Conservation (phyloP, 2,888 invertebrate species). For the Acanthacorydalis orientalis region DNA sequence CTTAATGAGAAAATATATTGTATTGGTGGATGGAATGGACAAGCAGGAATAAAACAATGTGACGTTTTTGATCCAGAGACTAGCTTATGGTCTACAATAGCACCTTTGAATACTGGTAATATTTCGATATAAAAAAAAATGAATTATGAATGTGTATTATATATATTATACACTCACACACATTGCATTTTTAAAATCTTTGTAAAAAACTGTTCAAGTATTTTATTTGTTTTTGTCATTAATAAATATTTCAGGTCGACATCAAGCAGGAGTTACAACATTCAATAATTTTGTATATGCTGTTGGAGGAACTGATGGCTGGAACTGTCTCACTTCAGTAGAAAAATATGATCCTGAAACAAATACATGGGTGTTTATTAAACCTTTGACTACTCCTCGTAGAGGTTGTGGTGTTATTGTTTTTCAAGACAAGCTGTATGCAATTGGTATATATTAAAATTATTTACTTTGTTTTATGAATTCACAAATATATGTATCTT, state of each 20-base stretch:
- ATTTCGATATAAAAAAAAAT: slow-evolving; percentile 1
- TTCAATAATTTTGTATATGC: slow-evolving; percentile 56
- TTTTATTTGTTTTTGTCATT: neutral
- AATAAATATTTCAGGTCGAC: slow-evolving; percentile 36
- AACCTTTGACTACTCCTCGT: slow-evolving; percentile 49
- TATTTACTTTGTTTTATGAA: neutral
- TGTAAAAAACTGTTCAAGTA: neutral
- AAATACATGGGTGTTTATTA: slow-evolving; percentile 38
- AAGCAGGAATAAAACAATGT: slow-evolving; percentile 51
- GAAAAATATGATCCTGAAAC: slow-evolving; percentile 48
- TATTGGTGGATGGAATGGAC: slow-evolving; percentile 66
- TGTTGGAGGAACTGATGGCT: slow-evolving; percentile 76
- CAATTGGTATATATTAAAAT: slow-evolving; percentile 22
- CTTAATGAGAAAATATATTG: slow-evolving; percentile 50
- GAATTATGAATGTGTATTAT: neutral
- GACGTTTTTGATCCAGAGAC: slow-evolving; percentile 48
- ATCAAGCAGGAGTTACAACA: slow-evolving; percentile 59
- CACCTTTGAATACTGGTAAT: slow-evolving; percentile 46
- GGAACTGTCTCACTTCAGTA: slow-evolving; percentile 60
- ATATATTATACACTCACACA: too few relatives aligned
- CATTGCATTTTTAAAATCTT: neutral
- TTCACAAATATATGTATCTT: too few relatives aligned
- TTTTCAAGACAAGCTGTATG: slow-evolving; percentile 43
- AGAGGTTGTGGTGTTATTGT: slow-evolving; percentile 57
- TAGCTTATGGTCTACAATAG: slow-evolving; percentile 48